Percentiles rank a stretch among this genome's conserved stretches.
Evolutionary conservation across 1,140 invertebrate genomes (phyloP).

Genomic region (Ephestia elutella): DNA sequence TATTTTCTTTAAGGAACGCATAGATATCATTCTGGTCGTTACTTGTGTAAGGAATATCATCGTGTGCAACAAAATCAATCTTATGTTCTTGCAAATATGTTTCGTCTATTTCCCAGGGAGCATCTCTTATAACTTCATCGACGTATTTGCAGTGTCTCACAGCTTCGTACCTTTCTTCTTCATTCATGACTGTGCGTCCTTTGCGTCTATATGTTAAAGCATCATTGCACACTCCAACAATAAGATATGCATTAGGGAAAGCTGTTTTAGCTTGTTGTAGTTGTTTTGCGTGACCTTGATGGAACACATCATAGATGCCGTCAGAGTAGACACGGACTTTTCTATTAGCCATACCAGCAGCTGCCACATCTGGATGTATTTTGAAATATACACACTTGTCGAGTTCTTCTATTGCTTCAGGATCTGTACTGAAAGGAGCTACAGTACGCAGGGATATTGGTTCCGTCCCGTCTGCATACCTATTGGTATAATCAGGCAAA

Average conservation of each 20-base stretch:
- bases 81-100: constrained; percentile 94
- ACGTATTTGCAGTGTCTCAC: constrained; percentile 99
- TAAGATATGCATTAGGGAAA: constrained; percentile 98
- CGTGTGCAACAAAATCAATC: constrained; percentile 89
- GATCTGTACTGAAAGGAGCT: constrained; percentile 93
- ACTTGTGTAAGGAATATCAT: constrained; percentile 95
- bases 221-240: constrained; percentile 98
- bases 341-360: constrained; percentile 83
- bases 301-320: constrained; percentile 98
- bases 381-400: constrained; percentile 89
- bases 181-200: constrained; percentile 98
- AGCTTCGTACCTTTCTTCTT: constrained; percentile 95
- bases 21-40: constrained; percentile 94
- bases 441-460: constrained; percentile 81
- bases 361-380: constrained; percentile 90
- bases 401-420: constrained; percentile 84
- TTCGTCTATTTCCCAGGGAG: constrained; percentile 96
- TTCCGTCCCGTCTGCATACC: not conserved
- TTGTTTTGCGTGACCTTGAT: constrained; percentile 98
- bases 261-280: constrained; percentile 98
- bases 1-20: constrained; percentile 89
- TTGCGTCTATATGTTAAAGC: constrained; percentile 92
- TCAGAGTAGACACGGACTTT: constrained; percentile 95
- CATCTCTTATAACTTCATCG: constrained; percentile 96
- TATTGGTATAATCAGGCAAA: not conserved